Evolutionary conservation across 2,113 vertebrate species (phyloP), one percentile per base, ranked within the genome.

Genomic region (Ondatra zibethicus): DNA sequence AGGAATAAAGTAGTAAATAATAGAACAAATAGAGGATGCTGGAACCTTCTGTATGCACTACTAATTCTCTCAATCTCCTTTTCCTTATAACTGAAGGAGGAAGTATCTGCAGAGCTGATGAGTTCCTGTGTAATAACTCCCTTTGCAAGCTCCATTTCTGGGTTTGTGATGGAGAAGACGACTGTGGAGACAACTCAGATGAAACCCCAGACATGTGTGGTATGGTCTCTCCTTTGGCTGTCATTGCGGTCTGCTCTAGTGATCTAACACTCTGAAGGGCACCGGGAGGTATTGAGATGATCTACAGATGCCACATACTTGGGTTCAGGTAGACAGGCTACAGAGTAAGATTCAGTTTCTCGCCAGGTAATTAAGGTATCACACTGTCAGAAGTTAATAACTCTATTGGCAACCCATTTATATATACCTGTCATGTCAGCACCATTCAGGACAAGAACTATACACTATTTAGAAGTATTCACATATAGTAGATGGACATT

Each of bases 151-250:
- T 99, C 10, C 99, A 99, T 96, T 98, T 99, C 75, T 99, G 99
- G 99, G 99, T 99, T 94, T 99, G 99, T 98, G 99, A 99, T 88
- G 99, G 99, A n/a, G 99, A 99, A 97, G 99, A 99, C 81, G 99
- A 99, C 96, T 99, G 99, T 52, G 99, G 99, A 68, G 99, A 99
- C 96, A 99, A 99, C 97, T 99, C 99, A 2, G 99, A 99, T 63
- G 99, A 99, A 99, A 99, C 99, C 76, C 92, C 97, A 50, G 99
- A 99, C 91, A 99, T 99, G 99, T 99, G 99, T 94, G 99, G 99
- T 99, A 99, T 42, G 98, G 17, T n/a, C 50, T 95, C 72, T 91
- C 29, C 5, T 11, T 0, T 61, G 12, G 3, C 3, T 95, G 36
- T 76, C 6, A 80, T 11, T 6, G 3, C 88, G 96, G 85, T 89